Conservation (phyloP, 2,888 invertebrate species). For the Neocrepidodera transversa region DNA sequence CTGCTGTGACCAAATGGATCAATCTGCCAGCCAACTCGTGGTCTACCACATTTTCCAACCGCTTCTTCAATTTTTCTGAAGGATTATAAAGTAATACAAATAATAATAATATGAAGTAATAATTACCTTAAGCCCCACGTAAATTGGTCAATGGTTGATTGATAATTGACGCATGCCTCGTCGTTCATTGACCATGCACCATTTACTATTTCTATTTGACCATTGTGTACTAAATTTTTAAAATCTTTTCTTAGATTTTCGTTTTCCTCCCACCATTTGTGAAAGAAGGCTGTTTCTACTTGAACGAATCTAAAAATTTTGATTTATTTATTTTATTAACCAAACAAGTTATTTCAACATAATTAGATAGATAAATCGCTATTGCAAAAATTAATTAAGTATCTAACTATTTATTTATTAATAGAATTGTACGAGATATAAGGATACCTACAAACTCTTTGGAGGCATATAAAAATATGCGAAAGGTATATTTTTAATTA, state of each 20-base stretch:
- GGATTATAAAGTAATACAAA: constrained; percentile 67
- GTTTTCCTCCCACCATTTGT: constrained; percentile 78
- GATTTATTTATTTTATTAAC: too few species aligned
- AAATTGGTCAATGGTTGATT: too few species aligned
- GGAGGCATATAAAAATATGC: too few species aligned
- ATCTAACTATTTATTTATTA: not conserved
- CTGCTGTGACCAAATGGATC: constrained; percentile 81
- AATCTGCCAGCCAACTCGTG: too few species aligned
- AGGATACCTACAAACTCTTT: too few species aligned
- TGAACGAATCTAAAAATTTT: constrained; percentile 71
- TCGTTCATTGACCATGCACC: constrained; percentile 73
- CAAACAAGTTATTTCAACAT: too few species aligned
- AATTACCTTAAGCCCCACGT: constrained; percentile 71
- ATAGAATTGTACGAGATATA: too few species aligned
- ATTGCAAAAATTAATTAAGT: not conserved
- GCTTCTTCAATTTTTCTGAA: constrained; percentile 77
- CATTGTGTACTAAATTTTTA: constrained; percentile 66
- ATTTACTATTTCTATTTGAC: constrained; percentile 67
- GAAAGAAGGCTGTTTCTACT: constrained; percentile 81
- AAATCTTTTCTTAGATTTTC: constrained; percentile 62
- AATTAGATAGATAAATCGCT: too few species aligned
- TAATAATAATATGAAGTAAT: not conserved
- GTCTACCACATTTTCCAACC: constrained; percentile 94
- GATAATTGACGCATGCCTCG: too few species aligned
- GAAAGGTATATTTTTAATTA: not conserved